Base-by-base conservation (phyloP, 2,113 vertebrate genomes). In the Thermophis baileyi region DNA sequence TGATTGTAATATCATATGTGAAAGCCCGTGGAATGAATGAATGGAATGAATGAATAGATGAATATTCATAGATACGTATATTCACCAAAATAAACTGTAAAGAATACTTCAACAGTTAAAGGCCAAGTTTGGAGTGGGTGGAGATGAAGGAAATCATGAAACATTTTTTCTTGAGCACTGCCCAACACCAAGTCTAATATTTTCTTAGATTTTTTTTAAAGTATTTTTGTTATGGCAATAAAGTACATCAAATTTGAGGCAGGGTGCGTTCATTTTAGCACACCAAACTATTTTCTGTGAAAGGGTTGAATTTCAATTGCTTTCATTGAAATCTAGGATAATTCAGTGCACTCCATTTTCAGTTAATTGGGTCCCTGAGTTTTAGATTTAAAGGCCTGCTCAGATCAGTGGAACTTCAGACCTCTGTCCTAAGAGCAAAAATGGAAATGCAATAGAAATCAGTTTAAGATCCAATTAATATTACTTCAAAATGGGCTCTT, bases 41-140 rank as follows among this genome's bases (percentile, higher is more conserved):
- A 40, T 18, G 16, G 69, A 74, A 40, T 74, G 69, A 81, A 20
- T 81, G 69, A 97, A 53, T 95, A 35, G 14, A 69, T 69, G 30
- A 69, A 69, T 69, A 69, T 35, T 69, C 30, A 35, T 69, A 69
- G 30, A 35, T 69, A n/a, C 30, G 5, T 16, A 16, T n/a, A 14
- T 69, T 69, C 30, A 69, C 5, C 63, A 69, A 96, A 97, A 98
- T 98, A 98, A 98, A 97, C 91, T 90, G 89, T 40, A 95, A 96
- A 96, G 93, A 89, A 95, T 49, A 91, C 93, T 89, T 87, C 46
- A 30, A 51, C 44, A 20, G 27, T 6, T 27, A 44, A 93, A 60
- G 74, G n/a, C 88, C 74, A 86, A 40, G 46, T 40, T 91, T 88
- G 63, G 47, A 27, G 47, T 44, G 93, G 53, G 69, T 40, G n/a